A percentile compares a stretch with the other conserved stretches of the same genome.
Conservation (phyloP, 1,140 invertebrate genomes). For the Saccostrea cuccullata region DNA sequence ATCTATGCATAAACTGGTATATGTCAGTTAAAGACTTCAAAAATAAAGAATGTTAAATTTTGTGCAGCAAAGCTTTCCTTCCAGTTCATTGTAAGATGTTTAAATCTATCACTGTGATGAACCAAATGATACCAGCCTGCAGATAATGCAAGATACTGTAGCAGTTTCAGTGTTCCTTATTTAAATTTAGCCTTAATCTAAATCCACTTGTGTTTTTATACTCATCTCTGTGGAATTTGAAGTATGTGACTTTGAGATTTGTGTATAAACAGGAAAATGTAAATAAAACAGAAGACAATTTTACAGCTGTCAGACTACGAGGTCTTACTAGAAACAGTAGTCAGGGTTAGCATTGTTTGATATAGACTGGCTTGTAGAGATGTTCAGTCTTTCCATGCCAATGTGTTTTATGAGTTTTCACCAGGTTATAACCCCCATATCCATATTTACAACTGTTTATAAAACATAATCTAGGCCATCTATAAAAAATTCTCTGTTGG, state of each 20-base stretch:
- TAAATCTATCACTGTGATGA: too few relatives aligned
- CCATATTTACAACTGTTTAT: too few relatives aligned
- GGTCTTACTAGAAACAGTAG: background rate
- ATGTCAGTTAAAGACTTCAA: background rate
- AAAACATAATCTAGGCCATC: too few relatives aligned
- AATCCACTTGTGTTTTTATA: background rate
- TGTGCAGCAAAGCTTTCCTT: too few relatives aligned
- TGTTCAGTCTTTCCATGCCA: too few relatives aligned
- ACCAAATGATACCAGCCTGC: background rate
- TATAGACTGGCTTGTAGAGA: background rate
- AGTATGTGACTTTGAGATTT: background rate
- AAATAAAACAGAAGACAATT: conserved; percentile 28
- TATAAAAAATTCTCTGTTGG: too few relatives aligned
- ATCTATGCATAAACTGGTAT: background rate
- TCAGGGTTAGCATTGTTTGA: background rate
- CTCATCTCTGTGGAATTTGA: conserved; percentile 20
- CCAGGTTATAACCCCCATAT: background rate
- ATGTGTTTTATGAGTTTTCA: too few relatives aligned
- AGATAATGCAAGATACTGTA: background rate
- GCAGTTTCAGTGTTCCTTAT: background rate
- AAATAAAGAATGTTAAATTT: too few relatives aligned
- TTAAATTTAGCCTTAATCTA: conserved; percentile 16
- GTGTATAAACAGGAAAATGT: conserved; percentile 15
- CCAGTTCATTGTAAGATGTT: too few relatives aligned
- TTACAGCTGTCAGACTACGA: background rate